phyloP scores from a whole-genome alignment of 2,888 invertebrate genomes.

The Drosophila cyrtoloma region DNA sequence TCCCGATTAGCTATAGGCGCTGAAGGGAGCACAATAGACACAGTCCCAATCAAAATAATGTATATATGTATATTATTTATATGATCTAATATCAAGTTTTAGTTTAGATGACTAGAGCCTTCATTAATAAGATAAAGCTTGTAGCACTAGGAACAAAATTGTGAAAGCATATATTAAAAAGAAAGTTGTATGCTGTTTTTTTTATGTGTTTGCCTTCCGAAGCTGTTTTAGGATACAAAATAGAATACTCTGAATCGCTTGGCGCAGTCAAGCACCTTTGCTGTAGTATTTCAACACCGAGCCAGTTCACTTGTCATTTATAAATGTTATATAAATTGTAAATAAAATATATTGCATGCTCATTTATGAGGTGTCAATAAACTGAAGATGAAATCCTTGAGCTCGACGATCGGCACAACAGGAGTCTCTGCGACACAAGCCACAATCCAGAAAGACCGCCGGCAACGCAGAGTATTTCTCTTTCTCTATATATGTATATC shows the following conservation, averaged over 20 bases:
- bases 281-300: no score
- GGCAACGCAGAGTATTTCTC: not conserved
- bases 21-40: not conserved
- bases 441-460: slow-evolving; percentile 1
- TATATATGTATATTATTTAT: not conserved
- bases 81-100: not conserved
- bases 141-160: not conserved
- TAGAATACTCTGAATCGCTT: not conserved
- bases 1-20: not conserved
- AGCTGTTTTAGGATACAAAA: not conserved
- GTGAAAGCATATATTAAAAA: not conserved
- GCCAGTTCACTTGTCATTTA: not conserved
- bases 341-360: not conserved
- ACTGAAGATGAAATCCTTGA: not conserved
- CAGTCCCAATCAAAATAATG: not conserved
- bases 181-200: no score
- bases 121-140: not conserved
- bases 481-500: not conserved
- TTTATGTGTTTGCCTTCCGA: not conserved
- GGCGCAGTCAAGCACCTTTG: no score
- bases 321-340: not conserved
- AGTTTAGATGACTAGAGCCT: not conserved
- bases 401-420: not conserved
- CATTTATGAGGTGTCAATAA: not conserved
- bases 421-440: not conserved